phyloP scores from a whole-genome alignment of 2,113 vertebrate genomes.

The Corythornis cristatus region DNA sequence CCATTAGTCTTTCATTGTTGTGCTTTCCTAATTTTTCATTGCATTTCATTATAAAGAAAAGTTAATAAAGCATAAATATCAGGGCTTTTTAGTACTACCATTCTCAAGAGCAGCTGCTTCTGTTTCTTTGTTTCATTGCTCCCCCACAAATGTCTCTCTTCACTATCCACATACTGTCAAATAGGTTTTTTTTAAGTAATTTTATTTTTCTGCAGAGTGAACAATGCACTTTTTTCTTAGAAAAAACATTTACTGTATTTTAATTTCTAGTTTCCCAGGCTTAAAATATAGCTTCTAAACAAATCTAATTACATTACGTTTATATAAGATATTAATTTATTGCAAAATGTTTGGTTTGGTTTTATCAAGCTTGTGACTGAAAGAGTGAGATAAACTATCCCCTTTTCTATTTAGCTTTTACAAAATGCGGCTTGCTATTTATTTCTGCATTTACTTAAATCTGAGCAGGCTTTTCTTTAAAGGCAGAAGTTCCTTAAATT shows the following conservation, averaged over 20 bases:
- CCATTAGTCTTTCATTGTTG: neutral
- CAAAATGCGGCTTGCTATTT: neutral
- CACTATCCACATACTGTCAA: neutral
- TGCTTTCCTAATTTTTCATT: neutral
- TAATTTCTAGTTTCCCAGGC: neutral
- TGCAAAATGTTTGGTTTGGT: too few relatives aligned
- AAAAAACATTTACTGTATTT: neutral
- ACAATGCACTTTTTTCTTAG: neutral
- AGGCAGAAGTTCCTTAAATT: neutral
- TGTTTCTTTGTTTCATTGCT: conserved; percentile 5
- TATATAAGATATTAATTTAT: neutral
- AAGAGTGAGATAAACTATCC: too few relatives aligned
- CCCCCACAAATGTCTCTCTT: neutral
- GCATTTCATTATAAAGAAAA: neutral
- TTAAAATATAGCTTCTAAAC: neutral
- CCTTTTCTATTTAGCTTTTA: too few relatives aligned
- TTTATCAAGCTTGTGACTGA: too few relatives aligned
- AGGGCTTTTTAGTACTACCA: neutral
- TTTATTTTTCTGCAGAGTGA: neutral
- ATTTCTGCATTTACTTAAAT: neutral
- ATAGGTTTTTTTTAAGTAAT: neutral
- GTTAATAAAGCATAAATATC: neutral
- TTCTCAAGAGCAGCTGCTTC: neutral
- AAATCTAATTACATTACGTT: neutral
- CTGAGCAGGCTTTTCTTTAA: neutral